These are phyloP conservation scores for Spizaetus ornatus DNA, from an alignment of 2,113 vertebrate genomes.

Conservation along the genomic window DNA sequence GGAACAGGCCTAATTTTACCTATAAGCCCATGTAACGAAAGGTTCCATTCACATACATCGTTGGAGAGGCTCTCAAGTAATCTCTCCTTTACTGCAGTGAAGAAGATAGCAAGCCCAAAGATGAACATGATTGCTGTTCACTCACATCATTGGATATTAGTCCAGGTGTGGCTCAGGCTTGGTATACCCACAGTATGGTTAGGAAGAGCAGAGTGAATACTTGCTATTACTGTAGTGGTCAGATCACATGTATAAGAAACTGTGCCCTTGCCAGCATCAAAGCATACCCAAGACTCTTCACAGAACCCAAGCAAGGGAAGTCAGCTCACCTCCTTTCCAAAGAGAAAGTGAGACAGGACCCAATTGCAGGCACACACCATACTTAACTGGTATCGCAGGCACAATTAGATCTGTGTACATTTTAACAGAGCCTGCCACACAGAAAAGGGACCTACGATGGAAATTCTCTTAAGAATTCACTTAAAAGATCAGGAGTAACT, in stretches of 20 bases:
- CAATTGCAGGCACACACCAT: background rate
- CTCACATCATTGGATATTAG: too few species aligned
- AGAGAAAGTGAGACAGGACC: background rate
- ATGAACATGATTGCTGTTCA: background rate
- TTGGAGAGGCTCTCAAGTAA: background rate
- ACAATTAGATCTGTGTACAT: background rate
- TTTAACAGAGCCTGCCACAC: background rate
- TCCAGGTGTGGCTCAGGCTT: background rate
- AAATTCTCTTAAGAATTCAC: background rate
- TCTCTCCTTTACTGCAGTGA: background rate
- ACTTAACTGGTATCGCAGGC: background rate
- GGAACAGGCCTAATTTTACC: background rate
- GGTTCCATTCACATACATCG: rapidly evolving
- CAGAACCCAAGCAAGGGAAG: background rate
- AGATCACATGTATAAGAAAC: background rate
- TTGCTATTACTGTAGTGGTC: background rate
- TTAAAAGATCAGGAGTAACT: background rate
- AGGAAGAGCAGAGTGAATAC: background rate
- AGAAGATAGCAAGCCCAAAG: background rate
- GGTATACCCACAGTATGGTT: background rate
- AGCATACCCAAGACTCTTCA: too few species aligned
- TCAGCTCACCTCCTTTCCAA: background rate
- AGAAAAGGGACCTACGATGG: background rate
- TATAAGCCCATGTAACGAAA: background rate
- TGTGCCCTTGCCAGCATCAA: background rate